These are phyloP conservation scores for Allygus modestus DNA, from an alignment of 2,888 invertebrate species.

Conservation along the genomic window DNA sequence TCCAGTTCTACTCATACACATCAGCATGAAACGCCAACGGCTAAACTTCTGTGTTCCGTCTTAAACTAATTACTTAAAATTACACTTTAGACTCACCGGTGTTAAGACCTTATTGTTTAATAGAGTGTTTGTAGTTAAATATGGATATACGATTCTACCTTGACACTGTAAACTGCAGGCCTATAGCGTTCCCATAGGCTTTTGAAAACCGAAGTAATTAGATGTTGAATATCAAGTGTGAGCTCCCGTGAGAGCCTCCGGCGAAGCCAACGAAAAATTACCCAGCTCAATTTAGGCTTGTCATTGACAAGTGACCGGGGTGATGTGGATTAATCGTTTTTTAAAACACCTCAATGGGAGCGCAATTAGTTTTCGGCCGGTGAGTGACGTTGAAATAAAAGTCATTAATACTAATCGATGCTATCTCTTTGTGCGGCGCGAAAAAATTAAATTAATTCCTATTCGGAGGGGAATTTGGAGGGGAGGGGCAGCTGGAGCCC, in stretches of 20 bases:
- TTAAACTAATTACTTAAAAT: too few relatives aligned
- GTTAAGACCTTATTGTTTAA: too few relatives aligned
- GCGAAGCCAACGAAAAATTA: neutral
- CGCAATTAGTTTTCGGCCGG: conserved; percentile 34
- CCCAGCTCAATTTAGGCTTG: conserved; percentile 18
- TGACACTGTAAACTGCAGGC: neutral
- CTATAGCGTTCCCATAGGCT: neutral
- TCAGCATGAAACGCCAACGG: too few relatives aligned
- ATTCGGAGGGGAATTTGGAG: neutral
- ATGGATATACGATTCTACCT: too few relatives aligned
- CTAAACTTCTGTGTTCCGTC: too few relatives aligned
- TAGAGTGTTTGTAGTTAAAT: too few relatives aligned
- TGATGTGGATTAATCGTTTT: conserved; percentile 35
- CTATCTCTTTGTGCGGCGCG: conserved; percentile 42
- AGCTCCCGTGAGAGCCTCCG: conserved; percentile 12
- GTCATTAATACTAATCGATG: conserved; percentile 50
- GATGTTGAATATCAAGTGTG: neutral
- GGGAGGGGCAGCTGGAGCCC: conserved; percentile 31
- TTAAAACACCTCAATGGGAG: conserved; percentile 39
- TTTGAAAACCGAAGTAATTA: conserved; percentile 2
- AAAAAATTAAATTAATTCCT: conserved; percentile 48
- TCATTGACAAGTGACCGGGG: conserved; percentile 20
- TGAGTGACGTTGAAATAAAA: conserved; percentile 48
- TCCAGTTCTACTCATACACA: too few relatives aligned
- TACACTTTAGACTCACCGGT: too few relatives aligned